phyloP scores from a whole-genome alignment of 2,888 invertebrate genomes.

The Caenorhabditis japonica region DNA sequence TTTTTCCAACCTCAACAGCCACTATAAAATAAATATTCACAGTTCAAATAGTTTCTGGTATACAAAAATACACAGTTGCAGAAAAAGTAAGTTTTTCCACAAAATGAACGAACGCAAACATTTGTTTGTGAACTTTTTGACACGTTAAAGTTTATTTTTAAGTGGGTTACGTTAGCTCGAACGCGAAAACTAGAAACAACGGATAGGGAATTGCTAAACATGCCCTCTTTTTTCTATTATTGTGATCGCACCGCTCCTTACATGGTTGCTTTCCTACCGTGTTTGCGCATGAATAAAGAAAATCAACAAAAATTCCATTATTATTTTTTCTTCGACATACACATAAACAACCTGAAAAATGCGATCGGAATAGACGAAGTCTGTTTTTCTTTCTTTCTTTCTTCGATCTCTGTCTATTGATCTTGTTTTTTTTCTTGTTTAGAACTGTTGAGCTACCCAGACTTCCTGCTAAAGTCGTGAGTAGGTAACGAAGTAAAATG shows the following conservation, averaged over 20 bases:
- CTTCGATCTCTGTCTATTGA: not conserved
- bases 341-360: conserved; percentile 35
- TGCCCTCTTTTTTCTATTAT: conserved; percentile 29
- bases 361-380: too few relatives aligned
- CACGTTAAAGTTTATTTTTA: too few relatives aligned
- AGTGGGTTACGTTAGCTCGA: not conserved
- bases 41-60: conserved; percentile 16
- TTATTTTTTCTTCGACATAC: conserved; percentile 15
- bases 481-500: conserved; percentile 10
- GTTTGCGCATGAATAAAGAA: conserved; percentile 50
- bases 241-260: conserved; percentile 11
- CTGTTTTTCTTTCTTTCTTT: conserved; percentile 10
- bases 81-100: too few relatives aligned
- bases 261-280: conserved; percentile 34
- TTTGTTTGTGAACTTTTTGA: conserved; percentile 36
- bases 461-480: conserved; percentile 10
- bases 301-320: conserved; percentile 33
- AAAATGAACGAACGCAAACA: too few relatives aligned
- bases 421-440: not conserved
- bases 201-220: too few relatives aligned
- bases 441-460: not conserved
- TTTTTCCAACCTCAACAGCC: too few relatives aligned
- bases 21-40: too few relatives aligned
- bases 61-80: conserved; percentile 17
- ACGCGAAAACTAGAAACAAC: conserved; percentile 13